Percentiles rank a stretch among this genome's conserved stretches.
phyloP scores from a whole-genome alignment of 2,113 vertebrate genomes.

The Megaptera novaeangliae region DNA sequence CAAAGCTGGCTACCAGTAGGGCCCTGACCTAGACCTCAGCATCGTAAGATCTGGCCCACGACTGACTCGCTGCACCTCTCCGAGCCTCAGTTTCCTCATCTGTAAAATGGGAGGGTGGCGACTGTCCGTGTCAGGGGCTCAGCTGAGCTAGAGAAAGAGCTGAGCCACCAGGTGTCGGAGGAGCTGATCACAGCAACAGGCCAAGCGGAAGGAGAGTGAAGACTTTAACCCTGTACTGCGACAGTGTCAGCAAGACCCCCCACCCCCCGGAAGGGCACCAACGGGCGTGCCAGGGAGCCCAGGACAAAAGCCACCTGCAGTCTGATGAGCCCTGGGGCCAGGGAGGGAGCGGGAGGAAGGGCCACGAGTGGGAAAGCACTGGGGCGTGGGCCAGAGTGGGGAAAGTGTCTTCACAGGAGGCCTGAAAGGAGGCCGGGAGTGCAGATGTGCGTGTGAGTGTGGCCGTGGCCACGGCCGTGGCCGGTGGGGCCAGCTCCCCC shows the following conservation, averaged over 20 bases:
- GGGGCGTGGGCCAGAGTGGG: background rate
- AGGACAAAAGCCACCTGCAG: too few species aligned
- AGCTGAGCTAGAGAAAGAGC: background rate
- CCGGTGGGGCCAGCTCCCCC: too few species aligned
- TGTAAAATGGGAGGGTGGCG: background rate
- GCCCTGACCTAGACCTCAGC: background rate
- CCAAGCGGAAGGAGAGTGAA: too few species aligned
- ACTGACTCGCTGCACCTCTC: background rate
- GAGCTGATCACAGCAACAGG: background rate
- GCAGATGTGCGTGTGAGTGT: background rate
- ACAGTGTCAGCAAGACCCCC: too few species aligned
- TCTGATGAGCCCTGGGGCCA: background rate
- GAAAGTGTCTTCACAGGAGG: background rate
- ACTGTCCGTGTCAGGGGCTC: accelerated
- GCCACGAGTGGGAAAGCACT: accelerated
- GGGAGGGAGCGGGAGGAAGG: background rate
- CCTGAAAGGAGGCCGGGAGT: background rate
- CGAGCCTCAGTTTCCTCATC: background rate
- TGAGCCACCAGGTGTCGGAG: background rate
- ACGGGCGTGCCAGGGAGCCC: background rate
- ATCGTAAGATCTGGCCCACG: background rate
- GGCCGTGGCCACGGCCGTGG: too few species aligned
- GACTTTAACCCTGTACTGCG: accelerated
- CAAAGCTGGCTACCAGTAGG: background rate
- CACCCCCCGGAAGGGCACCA: accelerated